Conservation (phyloP, 2,113 vertebrate genomes). For the Bambusicola thoracicus region DNA sequence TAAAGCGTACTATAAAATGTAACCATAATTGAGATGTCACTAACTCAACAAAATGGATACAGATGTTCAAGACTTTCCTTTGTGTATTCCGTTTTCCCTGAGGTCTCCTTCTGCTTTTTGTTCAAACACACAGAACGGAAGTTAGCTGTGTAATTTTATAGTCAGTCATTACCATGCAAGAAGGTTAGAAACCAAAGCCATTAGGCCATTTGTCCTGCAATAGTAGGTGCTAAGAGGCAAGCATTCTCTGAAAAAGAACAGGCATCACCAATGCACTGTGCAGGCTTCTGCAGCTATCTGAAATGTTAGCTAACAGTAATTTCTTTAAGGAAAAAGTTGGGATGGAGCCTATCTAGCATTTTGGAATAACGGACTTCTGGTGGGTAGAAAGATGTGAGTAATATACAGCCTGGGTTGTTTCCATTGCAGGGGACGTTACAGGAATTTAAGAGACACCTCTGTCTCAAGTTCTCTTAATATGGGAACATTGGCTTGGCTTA, state of each 20-base stretch:
- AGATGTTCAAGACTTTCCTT: neutral
- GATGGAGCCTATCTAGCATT: neutral
- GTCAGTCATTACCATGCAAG: neutral
- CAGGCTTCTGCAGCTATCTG: neutral
- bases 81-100: neutral
- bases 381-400: neutral
- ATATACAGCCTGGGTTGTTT: neutral
- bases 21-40: conserved; percentile 24
- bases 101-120: neutral
- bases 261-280: neutral
- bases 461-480: neutral
- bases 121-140: neutral
- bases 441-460: neutral
- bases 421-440: neutral
- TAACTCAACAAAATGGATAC: neutral
- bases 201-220: neutral
- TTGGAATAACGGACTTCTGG: neutral
- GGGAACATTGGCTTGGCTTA: neutral
- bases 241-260: neutral
- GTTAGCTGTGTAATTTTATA: conserved; percentile 19
- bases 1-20: neutral
- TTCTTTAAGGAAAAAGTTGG: neutral
- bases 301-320: neutral
- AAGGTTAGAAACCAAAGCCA: neutral
- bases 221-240: neutral